phyloP scores from a whole-genome alignment of 2,888 invertebrate species.

The Hirtodrosophila cameraria region DNA sequence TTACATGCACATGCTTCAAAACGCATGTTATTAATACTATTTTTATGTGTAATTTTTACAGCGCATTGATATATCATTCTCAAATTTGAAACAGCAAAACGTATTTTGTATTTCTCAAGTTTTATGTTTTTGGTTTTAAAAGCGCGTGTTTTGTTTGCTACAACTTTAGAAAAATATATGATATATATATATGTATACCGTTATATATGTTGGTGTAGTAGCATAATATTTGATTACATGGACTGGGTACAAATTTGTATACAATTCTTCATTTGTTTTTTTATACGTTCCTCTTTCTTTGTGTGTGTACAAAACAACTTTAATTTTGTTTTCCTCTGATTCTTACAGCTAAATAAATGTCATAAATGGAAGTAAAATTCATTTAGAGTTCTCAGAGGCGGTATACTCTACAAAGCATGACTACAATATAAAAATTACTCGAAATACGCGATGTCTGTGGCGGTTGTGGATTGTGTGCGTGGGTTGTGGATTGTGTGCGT shows the following conservation, averaged over 20 bases:
- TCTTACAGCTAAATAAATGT: conserved; percentile 65
- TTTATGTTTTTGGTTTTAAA: conserved; percentile 29
- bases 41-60: conserved; percentile 71
- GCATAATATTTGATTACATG: conserved; percentile 74
- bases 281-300: conserved; percentile 6
- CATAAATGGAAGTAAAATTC: conserved; percentile 71
- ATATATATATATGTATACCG: conserved; percentile 55
- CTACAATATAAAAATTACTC: conserved; percentile 20
- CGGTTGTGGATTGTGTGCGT: conserved; percentile 10
- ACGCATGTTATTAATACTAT: conserved; percentile 70
- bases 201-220: conserved; percentile 66
- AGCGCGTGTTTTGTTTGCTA: conserved; percentile 54
- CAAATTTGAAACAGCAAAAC: conserved; percentile 55
- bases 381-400: conserved; percentile 55
- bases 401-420: conserved; percentile 31
- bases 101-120: conserved; percentile 28
- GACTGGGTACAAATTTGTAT: conserved; percentile 78
- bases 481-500: not conserved
- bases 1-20: conserved; percentile 50
- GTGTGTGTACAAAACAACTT: conserved; percentile 48
- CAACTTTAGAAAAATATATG: conserved; percentile 75
- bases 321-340: conserved; percentile 9
- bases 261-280: conserved; percentile 59
- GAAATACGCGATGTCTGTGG: not conserved
- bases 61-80: conserved; percentile 72